phyloP scores from a whole-genome alignment of 2,113 vertebrate genomes.

The Zonotrichia leucophrys region DNA sequence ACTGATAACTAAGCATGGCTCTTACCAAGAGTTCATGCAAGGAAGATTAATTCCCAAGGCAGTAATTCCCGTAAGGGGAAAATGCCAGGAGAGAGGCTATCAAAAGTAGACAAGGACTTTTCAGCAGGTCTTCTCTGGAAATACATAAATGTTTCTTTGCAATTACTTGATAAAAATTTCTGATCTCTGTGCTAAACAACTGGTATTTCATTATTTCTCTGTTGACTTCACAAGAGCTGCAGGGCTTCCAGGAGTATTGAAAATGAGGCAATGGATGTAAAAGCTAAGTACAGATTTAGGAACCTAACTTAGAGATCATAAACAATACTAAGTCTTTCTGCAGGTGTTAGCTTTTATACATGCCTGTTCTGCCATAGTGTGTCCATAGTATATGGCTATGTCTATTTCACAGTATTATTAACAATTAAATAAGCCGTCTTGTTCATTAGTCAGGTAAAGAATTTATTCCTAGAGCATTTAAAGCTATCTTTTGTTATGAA shows the following conservation, averaged over 20 bases:
- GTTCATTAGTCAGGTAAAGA: not conserved
- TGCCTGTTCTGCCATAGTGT: not conserved
- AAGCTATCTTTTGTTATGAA: not conserved
- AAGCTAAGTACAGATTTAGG: not conserved
- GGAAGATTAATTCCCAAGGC: not conserved
- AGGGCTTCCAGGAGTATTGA: not conserved
- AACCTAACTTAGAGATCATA: not conserved
- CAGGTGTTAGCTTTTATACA: not conserved
- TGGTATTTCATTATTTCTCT: not conserved
- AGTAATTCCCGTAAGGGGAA: not conserved
- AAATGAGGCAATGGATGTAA: not conserved
- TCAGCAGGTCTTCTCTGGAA: not conserved
- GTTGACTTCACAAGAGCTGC: not conserved
- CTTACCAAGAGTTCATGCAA: not conserved
- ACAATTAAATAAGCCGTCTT: not conserved
- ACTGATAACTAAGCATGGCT: not conserved
- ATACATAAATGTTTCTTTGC: not conserved
- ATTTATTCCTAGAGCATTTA: not conserved
- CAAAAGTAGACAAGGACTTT: not conserved
- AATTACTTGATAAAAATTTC: not conserved
- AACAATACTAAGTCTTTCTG: not conserved
- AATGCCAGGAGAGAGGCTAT: not conserved
- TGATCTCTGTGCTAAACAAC: not conserved
- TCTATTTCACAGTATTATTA: not conserved
- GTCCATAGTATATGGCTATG: not conserved